Evolutionary conservation across 2,888 invertebrate species (phyloP).

Genomic region (Fabriciana adippe): DNA sequence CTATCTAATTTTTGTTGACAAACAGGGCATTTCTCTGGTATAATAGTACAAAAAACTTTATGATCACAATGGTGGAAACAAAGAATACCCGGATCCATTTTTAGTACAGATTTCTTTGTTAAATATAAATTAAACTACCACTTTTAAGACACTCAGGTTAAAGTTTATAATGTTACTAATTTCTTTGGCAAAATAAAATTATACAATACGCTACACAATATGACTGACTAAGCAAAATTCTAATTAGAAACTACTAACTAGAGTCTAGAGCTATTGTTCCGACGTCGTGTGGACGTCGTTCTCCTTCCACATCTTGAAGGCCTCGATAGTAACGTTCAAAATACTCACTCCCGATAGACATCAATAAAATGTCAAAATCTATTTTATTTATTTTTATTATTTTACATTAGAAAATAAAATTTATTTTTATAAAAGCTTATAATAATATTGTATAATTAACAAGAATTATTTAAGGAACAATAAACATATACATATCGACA

Average conservation of each 20-base stretch:
- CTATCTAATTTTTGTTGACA: constrained; percentile 84
- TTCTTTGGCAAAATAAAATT: constrained; percentile 48
- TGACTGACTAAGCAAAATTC: constrained; percentile 59
- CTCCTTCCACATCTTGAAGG: constrained; percentile 36
- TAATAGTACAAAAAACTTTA: constrained; percentile 90
- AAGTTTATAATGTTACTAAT: constrained; percentile 38
- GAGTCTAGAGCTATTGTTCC: constrained; percentile 52
- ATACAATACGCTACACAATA: constrained; percentile 46
- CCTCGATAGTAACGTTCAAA: constrained; percentile 29
- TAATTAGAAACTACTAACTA: constrained; percentile 56
- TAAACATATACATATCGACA: too few relatives aligned
- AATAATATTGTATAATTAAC: too few relatives aligned
- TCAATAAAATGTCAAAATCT: not conserved
- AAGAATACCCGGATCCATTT: constrained; percentile 90
- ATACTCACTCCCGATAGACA: not conserved
- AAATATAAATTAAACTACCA: constrained; percentile 57
- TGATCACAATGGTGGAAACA: constrained; percentile 95
- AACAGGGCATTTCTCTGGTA: constrained; percentile 90
- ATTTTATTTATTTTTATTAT: not conserved
- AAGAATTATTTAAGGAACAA: too few relatives aligned
- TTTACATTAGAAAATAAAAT: too few relatives aligned
- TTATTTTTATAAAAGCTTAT: too few relatives aligned
- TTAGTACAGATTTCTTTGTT: constrained; percentile 44
- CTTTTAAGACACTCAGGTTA: constrained; percentile 36
- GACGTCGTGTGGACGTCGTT: constrained; percentile 36